Evolutionary conservation across 2,888 invertebrate species (phyloP).

Genomic region (Syrphus vitripennis): DNA sequence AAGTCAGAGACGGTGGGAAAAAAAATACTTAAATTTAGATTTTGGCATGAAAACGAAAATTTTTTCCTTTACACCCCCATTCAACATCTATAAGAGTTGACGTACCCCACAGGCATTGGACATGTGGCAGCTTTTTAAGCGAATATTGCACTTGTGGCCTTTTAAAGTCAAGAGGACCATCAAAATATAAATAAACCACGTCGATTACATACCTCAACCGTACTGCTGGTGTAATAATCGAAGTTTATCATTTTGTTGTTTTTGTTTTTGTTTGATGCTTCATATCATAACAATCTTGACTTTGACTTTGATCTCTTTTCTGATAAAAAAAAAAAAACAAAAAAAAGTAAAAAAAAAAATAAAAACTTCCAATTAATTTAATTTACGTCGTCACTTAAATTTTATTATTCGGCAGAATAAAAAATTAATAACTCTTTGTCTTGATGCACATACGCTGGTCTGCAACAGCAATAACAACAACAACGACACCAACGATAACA

Average conservation of each 20-base stretch:
- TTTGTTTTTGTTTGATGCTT: constrained; percentile 26
- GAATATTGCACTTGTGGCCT: constrained; percentile 13
- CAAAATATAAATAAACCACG: constrained; percentile 7
- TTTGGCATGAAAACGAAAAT: constrained; percentile 42
- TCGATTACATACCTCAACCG: constrained; percentile 51
- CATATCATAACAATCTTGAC: constrained; percentile 29
- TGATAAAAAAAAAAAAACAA: constrained; percentile 29
- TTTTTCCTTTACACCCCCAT: constrained; percentile 25
- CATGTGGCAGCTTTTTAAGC: not conserved
- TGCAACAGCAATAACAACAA: not conserved
- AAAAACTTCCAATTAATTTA: constrained; percentile 14
- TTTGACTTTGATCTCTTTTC: constrained; percentile 8
- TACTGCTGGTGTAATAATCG: constrained; percentile 46
- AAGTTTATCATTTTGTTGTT: constrained; percentile 62
- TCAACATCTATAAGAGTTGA: not conserved
- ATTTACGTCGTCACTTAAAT: constrained; percentile 34
- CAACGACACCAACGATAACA: constrained; percentile 1
- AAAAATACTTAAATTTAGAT: constrained; percentile 54
- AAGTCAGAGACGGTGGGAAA: not conserved
- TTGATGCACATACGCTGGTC: constrained; percentile 1
- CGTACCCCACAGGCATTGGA: not conserved
- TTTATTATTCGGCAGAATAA: not conserved
- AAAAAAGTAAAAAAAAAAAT: not conserved
- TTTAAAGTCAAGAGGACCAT: not conserved
- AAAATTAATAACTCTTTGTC: constrained; percentile 34